phyloP scores from a whole-genome alignment of 2,888 invertebrate genomes.

The Cerceris rybyensis region DNA sequence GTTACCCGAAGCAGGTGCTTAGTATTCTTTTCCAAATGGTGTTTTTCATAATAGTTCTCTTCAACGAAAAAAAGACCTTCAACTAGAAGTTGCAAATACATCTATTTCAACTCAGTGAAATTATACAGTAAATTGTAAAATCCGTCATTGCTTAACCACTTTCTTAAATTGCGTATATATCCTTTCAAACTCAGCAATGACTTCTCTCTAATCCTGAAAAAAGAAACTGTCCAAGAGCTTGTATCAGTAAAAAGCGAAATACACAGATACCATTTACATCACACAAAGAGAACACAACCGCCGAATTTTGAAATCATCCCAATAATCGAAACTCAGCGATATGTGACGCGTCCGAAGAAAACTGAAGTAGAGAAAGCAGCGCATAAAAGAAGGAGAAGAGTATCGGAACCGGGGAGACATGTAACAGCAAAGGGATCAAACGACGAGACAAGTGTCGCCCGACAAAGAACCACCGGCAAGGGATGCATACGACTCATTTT shows the following conservation, averaged over 20 bases:
- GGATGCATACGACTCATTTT: slow-evolving; percentile 67
- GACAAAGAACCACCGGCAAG: slow-evolving; percentile 63
- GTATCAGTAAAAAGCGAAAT: neutral
- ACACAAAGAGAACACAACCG: neutral
- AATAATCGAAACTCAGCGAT: slow-evolving; percentile 26
- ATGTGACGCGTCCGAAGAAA: neutral
- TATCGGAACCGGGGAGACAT: slow-evolving; percentile 35
- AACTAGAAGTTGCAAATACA: too few relatives aligned
- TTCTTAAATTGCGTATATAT: too few relatives aligned
- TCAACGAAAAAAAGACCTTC: too few relatives aligned
- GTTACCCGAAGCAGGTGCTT: too few relatives aligned
- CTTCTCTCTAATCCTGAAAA: too few relatives aligned
- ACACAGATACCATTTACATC: neutral
- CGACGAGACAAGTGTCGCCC: slow-evolving; percentile 65
- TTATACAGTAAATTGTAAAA: too few relatives aligned
- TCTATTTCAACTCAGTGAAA: too few relatives aligned
- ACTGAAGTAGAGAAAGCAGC: neutral
- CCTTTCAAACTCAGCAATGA: too few relatives aligned
- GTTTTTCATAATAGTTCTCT: too few relatives aligned
- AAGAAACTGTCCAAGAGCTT: too few relatives aligned
- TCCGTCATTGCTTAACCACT: too few relatives aligned
- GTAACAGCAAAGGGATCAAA: slow-evolving; percentile 58
- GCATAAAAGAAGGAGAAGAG: slow-evolving; percentile 9
- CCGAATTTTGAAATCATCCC: slow-evolving; percentile 26
- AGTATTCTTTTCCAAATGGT: too few relatives aligned